phyloP scores from a whole-genome alignment of 2,797 vertebrate genomes.

The Triplophysa bombifrons region DNA sequence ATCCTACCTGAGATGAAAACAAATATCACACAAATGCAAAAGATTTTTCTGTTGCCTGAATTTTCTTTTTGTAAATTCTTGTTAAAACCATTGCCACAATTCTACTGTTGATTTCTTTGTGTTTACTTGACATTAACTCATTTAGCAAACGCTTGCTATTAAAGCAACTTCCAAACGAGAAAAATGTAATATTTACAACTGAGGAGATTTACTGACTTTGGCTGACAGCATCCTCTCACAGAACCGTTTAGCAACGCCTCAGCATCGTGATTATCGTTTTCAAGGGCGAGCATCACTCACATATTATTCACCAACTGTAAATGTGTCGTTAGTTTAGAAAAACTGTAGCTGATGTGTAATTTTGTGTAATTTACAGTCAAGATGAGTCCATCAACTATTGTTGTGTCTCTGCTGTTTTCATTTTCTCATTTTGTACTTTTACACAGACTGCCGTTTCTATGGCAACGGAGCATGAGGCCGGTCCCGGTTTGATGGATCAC shows the following conservation, averaged over 20 bases:
- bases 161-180: too few relatives aligned
- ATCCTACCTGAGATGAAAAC: too few relatives aligned
- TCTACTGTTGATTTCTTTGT: too few relatives aligned
- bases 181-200: too few relatives aligned
- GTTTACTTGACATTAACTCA: too few relatives aligned
- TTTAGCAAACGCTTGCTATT: too few relatives aligned
- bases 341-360: neutral
- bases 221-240: too few relatives aligned
- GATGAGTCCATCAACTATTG: slow-evolving; percentile 22
- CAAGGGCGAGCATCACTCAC: neutral
- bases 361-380: neutral
- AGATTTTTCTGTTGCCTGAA: too few relatives aligned
- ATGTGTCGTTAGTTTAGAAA: neutral
- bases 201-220: too few relatives aligned
- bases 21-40: too few relatives aligned
- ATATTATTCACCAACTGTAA: neutral
- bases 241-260: neutral
- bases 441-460: slow-evolving; percentile 58
- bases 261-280: neutral
- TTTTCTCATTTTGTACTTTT: slow-evolving; percentile 44
- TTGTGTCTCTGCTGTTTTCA: slow-evolving; percentile 23
- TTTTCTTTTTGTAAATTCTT: too few relatives aligned
- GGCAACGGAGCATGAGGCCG: slow-evolving; percentile 56
- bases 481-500: slow-evolving; percentile 61
- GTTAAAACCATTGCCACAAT: too few relatives aligned